These are phyloP conservation scores for Anthoscopus minutus DNA, from an alignment of 2,113 vertebrate species.

Conservation along the genomic window DNA sequence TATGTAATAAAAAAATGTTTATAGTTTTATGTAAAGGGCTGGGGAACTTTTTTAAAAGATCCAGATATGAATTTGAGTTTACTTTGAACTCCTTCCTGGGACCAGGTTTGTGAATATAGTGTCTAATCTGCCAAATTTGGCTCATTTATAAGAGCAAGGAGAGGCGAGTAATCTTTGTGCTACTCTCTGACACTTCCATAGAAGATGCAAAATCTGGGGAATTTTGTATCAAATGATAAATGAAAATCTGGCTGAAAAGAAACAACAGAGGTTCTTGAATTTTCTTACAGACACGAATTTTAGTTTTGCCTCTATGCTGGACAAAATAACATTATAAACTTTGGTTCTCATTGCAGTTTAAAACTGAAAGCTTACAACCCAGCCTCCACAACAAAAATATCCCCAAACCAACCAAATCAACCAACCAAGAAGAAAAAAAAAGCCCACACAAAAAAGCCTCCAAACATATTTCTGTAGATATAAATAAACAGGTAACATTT, in stretches of 20 bases:
- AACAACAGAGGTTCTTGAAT: neutral
- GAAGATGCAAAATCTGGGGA: neutral
- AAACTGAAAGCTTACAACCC: neutral
- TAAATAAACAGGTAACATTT: neutral
- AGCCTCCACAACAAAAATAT: too few relatives aligned
- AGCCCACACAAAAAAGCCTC: fast-evolving
- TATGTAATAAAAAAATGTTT: too few relatives aligned
- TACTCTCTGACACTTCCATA: neutral
- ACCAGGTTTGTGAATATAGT: neutral
- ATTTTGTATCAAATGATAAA: neutral
- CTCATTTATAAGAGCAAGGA: neutral
- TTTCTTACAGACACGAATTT: fast-evolving
- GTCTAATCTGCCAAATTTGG: neutral
- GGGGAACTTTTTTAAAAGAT: neutral
- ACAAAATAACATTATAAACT: neutral
- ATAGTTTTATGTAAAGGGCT: neutral
- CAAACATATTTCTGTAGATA: neutral
- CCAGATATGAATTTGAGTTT: neutral
- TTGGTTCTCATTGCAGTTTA: neutral
- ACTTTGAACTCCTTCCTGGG: neutral
- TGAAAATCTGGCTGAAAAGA: fast-evolving
- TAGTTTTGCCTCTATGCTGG: neutral
- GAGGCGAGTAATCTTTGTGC: neutral
- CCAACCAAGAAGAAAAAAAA: too few relatives aligned
- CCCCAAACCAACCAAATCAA: neutral